A percentile compares a stretch with the other conserved stretches of the same genome.
phyloP scores from a whole-genome alignment of 1,140 invertebrate genomes.

The Eupeodes corollae region DNA sequence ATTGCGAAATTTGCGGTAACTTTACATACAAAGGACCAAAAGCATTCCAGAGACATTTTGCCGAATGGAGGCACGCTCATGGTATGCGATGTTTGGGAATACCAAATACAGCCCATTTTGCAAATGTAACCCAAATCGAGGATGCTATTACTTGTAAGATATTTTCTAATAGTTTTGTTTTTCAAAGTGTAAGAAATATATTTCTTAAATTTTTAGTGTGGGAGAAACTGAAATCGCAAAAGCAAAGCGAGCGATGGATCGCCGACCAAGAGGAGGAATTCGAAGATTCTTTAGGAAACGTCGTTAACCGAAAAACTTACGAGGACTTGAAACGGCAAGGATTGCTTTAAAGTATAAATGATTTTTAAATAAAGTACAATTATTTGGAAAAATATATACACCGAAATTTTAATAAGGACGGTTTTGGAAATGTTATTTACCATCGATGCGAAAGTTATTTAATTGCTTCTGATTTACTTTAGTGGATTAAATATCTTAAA shows the following conservation, averaged over 20 bases:
- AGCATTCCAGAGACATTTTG: slow-evolving; percentile 99
- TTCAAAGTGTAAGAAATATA: neutral
- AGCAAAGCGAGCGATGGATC: slow-evolving; percentile 91
- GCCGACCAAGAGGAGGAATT: slow-evolving; percentile 97
- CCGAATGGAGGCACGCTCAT: slow-evolving; percentile 98
- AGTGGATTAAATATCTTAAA: too few species aligned
- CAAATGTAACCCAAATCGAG: slow-evolving; percentile 98
- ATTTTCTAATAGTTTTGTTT: slow-evolving; percentile 3
- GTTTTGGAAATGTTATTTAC: too few species aligned
- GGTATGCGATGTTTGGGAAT: slow-evolving; percentile 98
- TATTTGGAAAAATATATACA: too few species aligned
- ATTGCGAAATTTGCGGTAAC: slow-evolving; percentile 99
- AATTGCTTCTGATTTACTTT: too few species aligned
- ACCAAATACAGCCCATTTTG: slow-evolving; percentile 99
- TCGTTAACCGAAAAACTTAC: slow-evolving; percentile 95
- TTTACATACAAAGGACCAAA: slow-evolving; percentile 98
- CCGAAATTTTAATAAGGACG: too few species aligned
- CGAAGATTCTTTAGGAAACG: slow-evolving; percentile 97
- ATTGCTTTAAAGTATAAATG: slow-evolving; percentile 52
- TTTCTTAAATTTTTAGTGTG: slow-evolving; percentile 61
- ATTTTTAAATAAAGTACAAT: too few species aligned
- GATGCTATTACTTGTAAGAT: slow-evolving; percentile 84
- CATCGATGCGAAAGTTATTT: too few species aligned
- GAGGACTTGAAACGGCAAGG: slow-evolving; percentile 98
- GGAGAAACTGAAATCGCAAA: slow-evolving; percentile 93